Evolutionary conservation across 2,797 vertebrate genomes (phyloP).

Genomic region (Saxicola maurus): DNA sequence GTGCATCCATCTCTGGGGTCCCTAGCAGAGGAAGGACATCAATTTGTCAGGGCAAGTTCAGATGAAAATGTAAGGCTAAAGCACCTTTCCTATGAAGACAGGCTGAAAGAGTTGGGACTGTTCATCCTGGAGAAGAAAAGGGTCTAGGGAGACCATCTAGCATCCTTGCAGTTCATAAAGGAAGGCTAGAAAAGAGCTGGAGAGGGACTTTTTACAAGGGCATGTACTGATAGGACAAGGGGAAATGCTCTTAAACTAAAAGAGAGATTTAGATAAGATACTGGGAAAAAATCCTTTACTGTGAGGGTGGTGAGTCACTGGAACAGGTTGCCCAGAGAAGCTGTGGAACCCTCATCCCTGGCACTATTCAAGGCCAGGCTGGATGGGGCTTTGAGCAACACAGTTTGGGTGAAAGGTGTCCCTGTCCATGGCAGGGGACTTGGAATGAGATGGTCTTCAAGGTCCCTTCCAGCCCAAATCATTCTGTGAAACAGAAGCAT

Average conservation of each 20-base stretch:
- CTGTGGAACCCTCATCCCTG: not conserved
- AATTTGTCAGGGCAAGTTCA: not conserved
- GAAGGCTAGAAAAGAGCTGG: not conserved
- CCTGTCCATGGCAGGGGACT: not conserved
- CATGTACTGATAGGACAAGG: not conserved
- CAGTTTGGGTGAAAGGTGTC: too few relatives aligned
- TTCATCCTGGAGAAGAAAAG: not conserved
- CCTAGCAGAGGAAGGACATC: not conserved
- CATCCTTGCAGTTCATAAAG: not conserved
- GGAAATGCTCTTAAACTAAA: not conserved
- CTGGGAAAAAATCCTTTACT: not conserved
- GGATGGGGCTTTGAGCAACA: not conserved
- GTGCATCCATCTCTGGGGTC: not conserved
- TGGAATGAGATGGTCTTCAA: not conserved
- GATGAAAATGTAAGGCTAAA: not conserved
- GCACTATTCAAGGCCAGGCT: not conserved
- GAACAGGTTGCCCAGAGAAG: not conserved
- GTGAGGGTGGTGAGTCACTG: not conserved
- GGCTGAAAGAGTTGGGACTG: not conserved
- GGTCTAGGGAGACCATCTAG: not conserved
- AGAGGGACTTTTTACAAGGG: not conserved
- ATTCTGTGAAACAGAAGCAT: not conserved
- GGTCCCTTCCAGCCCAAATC: not conserved
- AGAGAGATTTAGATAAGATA: not conserved
- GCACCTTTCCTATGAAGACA: not conserved